Evolutionary conservation across 2,888 invertebrate species (phyloP).

Genomic region (Harmothoe impar): DNA sequence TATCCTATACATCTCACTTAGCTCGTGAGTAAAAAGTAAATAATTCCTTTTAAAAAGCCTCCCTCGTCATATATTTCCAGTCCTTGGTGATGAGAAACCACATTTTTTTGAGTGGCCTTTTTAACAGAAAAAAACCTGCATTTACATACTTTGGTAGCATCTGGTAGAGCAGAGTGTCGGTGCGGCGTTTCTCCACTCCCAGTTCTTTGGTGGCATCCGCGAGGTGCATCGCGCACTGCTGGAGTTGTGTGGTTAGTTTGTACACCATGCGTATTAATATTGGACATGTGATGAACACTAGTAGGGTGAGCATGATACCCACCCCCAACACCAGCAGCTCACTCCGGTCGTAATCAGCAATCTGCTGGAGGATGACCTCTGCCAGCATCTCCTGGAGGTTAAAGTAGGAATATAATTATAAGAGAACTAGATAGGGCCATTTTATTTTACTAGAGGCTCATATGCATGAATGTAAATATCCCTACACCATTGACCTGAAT

Average conservation of each 20-base stretch:
- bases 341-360: neutral
- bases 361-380: neutral
- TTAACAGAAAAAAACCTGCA: too few species aligned
- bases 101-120: too few species aligned
- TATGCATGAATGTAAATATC: too few species aligned
- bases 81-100: too few species aligned
- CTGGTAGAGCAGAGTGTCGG: constrained; percentile 34
- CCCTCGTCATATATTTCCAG: too few species aligned
- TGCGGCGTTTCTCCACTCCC: constrained; percentile 1
- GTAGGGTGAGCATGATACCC: neutral
- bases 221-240: neutral
- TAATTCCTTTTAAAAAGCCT: too few species aligned
- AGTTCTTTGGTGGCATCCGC: constrained; percentile 1
- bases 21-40: too few species aligned
- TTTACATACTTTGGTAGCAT: constrained; percentile 12
- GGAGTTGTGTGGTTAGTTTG: neutral
- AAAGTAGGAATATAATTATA: too few species aligned
- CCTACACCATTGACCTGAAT: too few species aligned
- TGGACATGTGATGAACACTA: neutral
- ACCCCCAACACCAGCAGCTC: neutral
- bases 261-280: neutral
- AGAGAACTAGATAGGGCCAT: too few species aligned
- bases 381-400: neutral
- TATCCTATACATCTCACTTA: too few species aligned
- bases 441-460: too few species aligned